Evolutionary conservation across 2,888 invertebrate genomes (phyloP).

Genomic region (Aporophyla nigra): DNA sequence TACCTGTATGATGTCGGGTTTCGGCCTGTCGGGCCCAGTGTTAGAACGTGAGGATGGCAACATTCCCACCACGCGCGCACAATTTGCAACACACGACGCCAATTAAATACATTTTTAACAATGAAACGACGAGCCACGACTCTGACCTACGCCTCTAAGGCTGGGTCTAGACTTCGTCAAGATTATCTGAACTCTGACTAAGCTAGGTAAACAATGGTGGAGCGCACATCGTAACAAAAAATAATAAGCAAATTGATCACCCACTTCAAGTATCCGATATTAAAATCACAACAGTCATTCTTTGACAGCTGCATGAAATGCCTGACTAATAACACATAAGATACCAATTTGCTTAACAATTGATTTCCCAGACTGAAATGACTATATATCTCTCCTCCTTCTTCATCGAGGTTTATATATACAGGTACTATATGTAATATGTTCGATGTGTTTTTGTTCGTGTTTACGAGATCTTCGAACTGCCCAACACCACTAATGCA

Average conservation of each 20-base stretch:
- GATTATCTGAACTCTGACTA: neutral
- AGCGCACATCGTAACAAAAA: neutral
- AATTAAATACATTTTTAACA: slow-evolving; percentile 78
- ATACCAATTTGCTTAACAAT: too few relatives aligned
- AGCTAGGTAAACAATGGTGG: neutral
- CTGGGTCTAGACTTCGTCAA: neutral
- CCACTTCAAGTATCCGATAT: too few relatives aligned
- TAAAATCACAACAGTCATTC: too few relatives aligned
- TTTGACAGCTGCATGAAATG: too few relatives aligned
- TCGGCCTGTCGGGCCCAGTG: slow-evolving; percentile 23
- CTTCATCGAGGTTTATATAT: neutral
- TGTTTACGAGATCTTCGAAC: neutral
- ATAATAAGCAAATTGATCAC: neutral
- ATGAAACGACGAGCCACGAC: slow-evolving; percentile 66
- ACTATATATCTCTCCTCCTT: neutral
- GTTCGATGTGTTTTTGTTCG: too few relatives aligned
- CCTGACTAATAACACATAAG: too few relatives aligned
- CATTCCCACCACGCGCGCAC: slow-evolving; percentile 68
- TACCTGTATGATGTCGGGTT: slow-evolving; percentile 30
- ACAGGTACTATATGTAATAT: too few relatives aligned
- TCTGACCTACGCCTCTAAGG: slow-evolving; percentile 51
- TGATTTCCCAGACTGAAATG: too few relatives aligned
- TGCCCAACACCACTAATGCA: neutral
- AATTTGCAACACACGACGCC: slow-evolving; percentile 77
- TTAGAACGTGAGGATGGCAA: slow-evolving; percentile 71